Percentiles rank a stretch among this genome's conserved stretches.
These are phyloP conservation scores for Atrichornis clamosus DNA, from an alignment of 2,113 vertebrate species.

Conservation along the genomic window DNA sequence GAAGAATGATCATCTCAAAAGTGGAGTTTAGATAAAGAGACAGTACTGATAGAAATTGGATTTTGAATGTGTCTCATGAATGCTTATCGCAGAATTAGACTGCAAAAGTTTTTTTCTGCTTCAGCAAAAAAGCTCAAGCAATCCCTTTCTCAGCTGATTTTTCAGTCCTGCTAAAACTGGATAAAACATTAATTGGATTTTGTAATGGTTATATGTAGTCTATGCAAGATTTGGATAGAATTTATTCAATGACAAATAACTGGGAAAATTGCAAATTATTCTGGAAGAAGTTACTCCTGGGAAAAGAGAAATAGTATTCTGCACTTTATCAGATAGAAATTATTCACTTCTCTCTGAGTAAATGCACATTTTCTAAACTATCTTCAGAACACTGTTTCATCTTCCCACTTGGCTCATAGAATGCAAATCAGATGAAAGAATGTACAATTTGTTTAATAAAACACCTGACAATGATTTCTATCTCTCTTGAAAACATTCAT, in stretches of 20 bases:
- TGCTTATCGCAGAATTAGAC: neutral
- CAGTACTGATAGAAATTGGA: neutral
- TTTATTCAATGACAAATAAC: neutral
- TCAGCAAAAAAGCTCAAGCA: neutral
- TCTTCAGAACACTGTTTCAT: neutral
- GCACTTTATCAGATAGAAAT: neutral
- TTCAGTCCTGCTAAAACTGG: neutral
- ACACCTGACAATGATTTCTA: neutral
- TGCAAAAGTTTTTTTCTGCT: neutral
- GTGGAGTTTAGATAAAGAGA: neutral
- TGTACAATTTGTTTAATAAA: neutral
- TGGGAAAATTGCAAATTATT: neutral
- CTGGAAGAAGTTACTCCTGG: neutral
- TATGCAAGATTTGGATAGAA: neutral
- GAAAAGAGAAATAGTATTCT: neutral
- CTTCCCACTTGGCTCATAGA: neutral
- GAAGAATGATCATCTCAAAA: neutral
- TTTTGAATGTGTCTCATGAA: neutral
- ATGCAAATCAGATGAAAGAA: neutral
- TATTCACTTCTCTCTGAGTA: neutral
- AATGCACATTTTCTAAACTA: neutral
- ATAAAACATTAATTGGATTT: neutral
- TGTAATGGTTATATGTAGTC: neutral
- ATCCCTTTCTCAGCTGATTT: neutral
- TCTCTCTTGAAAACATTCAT: neutral